Evolutionary conservation across 2,113 vertebrate species (phyloP).

Genomic region (Martes martes): DNA sequence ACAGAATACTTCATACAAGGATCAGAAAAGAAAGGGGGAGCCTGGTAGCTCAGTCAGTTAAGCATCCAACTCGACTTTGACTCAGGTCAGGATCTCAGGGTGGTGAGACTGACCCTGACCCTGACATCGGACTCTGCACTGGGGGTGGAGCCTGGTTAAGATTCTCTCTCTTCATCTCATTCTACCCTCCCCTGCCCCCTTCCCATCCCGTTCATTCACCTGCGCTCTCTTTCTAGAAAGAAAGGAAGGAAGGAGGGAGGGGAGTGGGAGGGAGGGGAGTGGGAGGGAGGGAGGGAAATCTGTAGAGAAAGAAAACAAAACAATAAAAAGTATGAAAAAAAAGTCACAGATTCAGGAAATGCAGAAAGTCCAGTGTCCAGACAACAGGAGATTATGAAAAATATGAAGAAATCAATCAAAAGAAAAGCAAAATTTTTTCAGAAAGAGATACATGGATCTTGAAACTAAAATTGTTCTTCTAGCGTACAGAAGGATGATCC

Average conservation of each 20-base stretch:
- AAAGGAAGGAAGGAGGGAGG: too few relatives aligned
- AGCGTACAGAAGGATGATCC: neutral
- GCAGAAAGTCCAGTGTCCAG: neutral
- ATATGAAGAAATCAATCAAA: neutral
- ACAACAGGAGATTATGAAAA: neutral
- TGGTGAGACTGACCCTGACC: neutral
- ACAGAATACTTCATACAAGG: neutral
- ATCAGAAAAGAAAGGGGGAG: neutral
- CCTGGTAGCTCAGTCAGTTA: neutral
- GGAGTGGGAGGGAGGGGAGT: neutral
- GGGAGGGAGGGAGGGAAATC: neutral
- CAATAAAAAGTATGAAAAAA: neutral
- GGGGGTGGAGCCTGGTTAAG: neutral
- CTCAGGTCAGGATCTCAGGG: neutral
- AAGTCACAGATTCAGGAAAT: neutral
- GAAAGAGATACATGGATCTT: neutral
- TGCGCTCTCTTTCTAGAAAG: neutral
- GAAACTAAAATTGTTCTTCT: neutral
- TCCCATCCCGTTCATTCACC: neutral
- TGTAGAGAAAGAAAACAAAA: neutral
- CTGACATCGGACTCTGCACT: neutral
- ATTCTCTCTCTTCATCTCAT: neutral
- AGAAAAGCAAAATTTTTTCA: neutral
- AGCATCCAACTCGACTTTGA: neutral
- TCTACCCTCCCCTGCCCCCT: neutral